phyloP scores from a whole-genome alignment of 2,113 vertebrate genomes.

The Chaetorhynchus papuensis region DNA sequence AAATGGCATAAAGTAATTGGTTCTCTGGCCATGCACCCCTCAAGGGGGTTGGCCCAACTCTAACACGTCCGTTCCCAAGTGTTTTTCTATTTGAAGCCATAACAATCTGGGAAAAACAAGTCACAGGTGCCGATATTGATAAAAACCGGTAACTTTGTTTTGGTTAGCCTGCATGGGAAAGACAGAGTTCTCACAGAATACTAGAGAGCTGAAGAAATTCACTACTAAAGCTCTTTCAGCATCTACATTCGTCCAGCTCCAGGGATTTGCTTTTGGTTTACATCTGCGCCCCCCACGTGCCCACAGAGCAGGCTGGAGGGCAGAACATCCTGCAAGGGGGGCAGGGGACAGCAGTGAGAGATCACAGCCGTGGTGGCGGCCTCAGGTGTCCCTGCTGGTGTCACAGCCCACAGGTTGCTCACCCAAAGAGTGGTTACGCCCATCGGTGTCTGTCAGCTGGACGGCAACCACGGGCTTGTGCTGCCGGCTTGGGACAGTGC shows the following conservation, averaged over 20 bases:
- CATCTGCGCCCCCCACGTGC: background rate
- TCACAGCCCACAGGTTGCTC: background rate
- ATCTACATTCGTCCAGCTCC: background rate
- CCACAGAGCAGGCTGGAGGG: background rate
- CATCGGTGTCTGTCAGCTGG: slow-evolving; percentile 75
- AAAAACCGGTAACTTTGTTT: no score
- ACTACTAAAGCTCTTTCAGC: no score
- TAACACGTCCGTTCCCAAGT: no score
- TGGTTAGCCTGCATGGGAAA: no score
- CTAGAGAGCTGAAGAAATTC: no score
- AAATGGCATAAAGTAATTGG: no score
- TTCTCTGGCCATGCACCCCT: no score
- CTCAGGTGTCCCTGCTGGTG: background rate
- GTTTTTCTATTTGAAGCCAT: no score
- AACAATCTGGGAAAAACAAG: no score
- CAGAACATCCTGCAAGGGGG: background rate
- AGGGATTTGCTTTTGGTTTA: background rate
- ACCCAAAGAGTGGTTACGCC: slow-evolving; percentile 85
- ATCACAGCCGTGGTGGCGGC: rapidly evolving
- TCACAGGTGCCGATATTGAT: no score
- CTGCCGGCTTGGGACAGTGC: slow-evolving; percentile 66
- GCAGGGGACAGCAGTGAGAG: background rate
- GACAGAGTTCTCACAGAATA: no score
- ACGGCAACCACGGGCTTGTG: slow-evolving; percentile 74
- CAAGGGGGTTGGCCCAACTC: no score